These are phyloP conservation scores for Thamnaconus septentrionalis DNA, from an alignment of 2,113 vertebrate genomes.

Conservation along the genomic window DNA sequence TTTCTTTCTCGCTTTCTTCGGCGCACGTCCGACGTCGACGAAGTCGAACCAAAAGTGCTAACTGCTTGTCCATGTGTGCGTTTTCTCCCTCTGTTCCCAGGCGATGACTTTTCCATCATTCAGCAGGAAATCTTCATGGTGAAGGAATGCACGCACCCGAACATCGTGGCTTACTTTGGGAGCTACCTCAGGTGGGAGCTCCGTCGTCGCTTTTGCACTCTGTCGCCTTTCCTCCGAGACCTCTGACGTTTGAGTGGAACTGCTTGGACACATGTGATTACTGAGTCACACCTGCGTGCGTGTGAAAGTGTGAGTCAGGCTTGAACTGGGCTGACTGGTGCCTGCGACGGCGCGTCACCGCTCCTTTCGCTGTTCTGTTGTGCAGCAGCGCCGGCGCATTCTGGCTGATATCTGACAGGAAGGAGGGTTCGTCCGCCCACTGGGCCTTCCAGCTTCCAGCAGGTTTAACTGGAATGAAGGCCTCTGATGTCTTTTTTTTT, in stretches of 20 bases:
- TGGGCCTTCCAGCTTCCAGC: conserved; percentile 54
- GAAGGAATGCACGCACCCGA: conserved; percentile 97
- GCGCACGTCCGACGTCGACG: too few relatives aligned
- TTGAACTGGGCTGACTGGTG: conserved; percentile 20
- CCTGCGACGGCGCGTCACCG: conserved; percentile 22
- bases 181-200: conserved; percentile 95
- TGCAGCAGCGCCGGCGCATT: conserved; percentile 14
- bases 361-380: background rate
- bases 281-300: conserved; percentile 23
- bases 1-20: background rate
- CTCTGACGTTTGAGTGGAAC: background rate
- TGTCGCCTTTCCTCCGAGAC: conserved; percentile 23
- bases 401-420: conserved; percentile 47
- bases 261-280: background rate
- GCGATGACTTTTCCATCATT: conserved; percentile 98
- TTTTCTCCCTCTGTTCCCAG: conserved; percentile 76
- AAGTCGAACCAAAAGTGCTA: too few relatives aligned
- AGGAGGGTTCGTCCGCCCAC: conserved; percentile 32
- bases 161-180: conserved; percentile 98
- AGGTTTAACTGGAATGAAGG: conserved; percentile 65
- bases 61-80: conserved; percentile 21
- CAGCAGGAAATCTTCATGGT: conserved; percentile 99
- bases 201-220: conserved; percentile 17
- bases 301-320: conserved; percentile 51
- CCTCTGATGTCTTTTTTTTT: conserved; percentile 45